Evolutionary conservation across 2,113 vertebrate genomes (phyloP).

Genomic region (Crotalus helleri): DNA sequence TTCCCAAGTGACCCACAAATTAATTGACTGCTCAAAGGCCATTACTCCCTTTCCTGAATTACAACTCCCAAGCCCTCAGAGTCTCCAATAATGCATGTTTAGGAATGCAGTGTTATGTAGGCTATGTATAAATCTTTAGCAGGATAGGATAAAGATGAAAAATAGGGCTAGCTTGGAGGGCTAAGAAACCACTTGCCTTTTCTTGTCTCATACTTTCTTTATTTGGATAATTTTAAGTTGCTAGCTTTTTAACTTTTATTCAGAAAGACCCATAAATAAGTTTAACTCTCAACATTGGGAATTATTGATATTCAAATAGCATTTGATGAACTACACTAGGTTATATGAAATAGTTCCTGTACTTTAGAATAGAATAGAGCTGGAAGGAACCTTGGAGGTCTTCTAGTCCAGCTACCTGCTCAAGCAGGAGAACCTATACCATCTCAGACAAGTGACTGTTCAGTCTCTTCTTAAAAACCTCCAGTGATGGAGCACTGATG

Average conservation of each 20-base stretch:
- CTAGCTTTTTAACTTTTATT: background rate
- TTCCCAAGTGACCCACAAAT: background rate
- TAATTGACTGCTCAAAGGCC: rapidly evolving
- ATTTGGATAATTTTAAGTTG: background rate
- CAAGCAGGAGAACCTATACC: too few relatives aligned
- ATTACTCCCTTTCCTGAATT: background rate
- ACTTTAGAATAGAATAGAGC: background rate
- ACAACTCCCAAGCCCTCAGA: background rate
- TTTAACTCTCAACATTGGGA: background rate
- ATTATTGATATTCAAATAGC: background rate
- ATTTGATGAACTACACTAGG: background rate
- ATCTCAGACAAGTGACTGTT: too few relatives aligned
- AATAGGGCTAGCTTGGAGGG: background rate
- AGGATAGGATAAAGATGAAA: conserved; percentile 13
- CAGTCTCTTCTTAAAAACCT: too few relatives aligned
- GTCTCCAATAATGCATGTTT: background rate
- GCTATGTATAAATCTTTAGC: background rate
- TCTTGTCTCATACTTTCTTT: conserved; percentile 1
- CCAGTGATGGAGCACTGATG: too few relatives aligned
- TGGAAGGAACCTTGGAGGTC: too few relatives aligned
- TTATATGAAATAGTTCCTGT: background rate
- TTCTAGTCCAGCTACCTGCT: too few relatives aligned
- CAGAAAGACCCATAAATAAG: background rate
- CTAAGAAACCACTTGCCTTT: background rate
- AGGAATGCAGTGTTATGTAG: rapidly evolving